phyloP scores from a whole-genome alignment of 2,888 invertebrate genomes.

The Mesopsocus fuscifrons region DNA sequence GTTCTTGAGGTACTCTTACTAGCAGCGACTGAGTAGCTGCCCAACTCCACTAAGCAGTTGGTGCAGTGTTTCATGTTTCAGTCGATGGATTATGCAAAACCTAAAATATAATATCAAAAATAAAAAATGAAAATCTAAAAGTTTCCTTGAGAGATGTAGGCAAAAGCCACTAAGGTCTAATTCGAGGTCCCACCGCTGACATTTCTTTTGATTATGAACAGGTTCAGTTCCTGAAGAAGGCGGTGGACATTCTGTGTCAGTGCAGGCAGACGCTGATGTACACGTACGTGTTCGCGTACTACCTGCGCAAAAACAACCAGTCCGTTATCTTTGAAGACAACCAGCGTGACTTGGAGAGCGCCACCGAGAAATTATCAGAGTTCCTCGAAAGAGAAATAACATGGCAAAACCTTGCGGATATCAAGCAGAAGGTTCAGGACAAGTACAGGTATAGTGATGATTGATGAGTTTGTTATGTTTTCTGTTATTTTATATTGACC shows the following conservation, averaged over 20 bases:
- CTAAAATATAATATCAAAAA: too few species aligned
- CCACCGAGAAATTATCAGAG: conserved; percentile 92
- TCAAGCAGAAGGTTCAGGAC: conserved; percentile 97
- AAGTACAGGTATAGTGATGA: conserved; percentile 62
- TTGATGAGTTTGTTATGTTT: neutral
- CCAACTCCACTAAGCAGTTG: too few species aligned
- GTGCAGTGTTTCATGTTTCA: too few species aligned
- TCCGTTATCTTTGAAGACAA: conserved; percentile 98
- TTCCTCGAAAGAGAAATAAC: conserved; percentile 97
- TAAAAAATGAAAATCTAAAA: too few species aligned
- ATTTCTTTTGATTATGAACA: too few species aligned
- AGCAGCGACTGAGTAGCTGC: too few species aligned
- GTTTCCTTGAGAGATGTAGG: too few species aligned
- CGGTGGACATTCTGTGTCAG: conserved; percentile 89
- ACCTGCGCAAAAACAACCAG: conserved; percentile 94
- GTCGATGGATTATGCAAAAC: too few species aligned
- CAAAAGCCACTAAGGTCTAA: too few species aligned
- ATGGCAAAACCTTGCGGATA: conserved; percentile 87
- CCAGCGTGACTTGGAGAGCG: conserved; percentile 93
- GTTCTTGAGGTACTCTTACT: too few species aligned
- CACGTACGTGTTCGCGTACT: conserved; percentile 98
- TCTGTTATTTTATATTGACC: too few species aligned
- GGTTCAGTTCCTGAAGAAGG: conserved; percentile 96
- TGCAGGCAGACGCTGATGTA: conserved; percentile 98
- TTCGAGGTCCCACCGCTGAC: too few species aligned